phyloP scores from a whole-genome alignment of 1,140 invertebrate genomes.

The Pogonomyrmex californicus region DNA sequence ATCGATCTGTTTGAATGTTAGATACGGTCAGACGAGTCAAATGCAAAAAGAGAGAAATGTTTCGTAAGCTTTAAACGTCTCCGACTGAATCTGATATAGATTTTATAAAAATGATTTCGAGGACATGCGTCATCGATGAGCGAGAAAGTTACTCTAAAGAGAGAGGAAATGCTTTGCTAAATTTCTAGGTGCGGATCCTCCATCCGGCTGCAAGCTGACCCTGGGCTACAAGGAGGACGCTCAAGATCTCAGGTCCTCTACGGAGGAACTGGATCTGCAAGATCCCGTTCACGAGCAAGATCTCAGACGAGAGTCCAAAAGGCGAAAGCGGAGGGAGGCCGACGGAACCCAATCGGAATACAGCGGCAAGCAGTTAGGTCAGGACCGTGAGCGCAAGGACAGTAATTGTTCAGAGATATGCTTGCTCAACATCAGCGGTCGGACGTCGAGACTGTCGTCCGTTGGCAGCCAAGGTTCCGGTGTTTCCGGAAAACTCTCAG shows the following conservation, averaged over 20 bases:
- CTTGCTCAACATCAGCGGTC: slow-evolving; percentile 93
- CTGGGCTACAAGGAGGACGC: slow-evolving; percentile 93
- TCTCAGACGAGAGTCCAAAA: slow-evolving; percentile 83
- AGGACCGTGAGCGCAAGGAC: slow-evolving; percentile 91
- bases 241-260: slow-evolving; percentile 93
- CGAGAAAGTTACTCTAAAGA: neutral
- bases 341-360: slow-evolving; percentile 87
- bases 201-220: slow-evolving; percentile 82
- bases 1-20: neutral
- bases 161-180: neutral
- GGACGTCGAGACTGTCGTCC: slow-evolving; percentile 93
- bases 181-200: slow-evolving; percentile 80
- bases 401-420: slow-evolving; percentile 93
- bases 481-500: slow-evolving; percentile 88
- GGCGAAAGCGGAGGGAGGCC: slow-evolving; percentile 85
- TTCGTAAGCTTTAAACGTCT: neutral
- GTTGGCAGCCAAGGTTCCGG: slow-evolving; percentile 90
- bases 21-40: neutral
- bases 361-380: slow-evolving; percentile 78
- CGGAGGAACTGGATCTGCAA: slow-evolving; percentile 94
- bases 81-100: neutral
- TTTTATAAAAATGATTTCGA: neutral
- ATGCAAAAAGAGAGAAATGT: neutral
- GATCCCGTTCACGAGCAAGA: slow-evolving; percentile 89
- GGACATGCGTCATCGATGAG: neutral